Evolutionary conservation across 2,113 vertebrate genomes (phyloP).

Genomic region (Cardinalis cardinalis): DNA sequence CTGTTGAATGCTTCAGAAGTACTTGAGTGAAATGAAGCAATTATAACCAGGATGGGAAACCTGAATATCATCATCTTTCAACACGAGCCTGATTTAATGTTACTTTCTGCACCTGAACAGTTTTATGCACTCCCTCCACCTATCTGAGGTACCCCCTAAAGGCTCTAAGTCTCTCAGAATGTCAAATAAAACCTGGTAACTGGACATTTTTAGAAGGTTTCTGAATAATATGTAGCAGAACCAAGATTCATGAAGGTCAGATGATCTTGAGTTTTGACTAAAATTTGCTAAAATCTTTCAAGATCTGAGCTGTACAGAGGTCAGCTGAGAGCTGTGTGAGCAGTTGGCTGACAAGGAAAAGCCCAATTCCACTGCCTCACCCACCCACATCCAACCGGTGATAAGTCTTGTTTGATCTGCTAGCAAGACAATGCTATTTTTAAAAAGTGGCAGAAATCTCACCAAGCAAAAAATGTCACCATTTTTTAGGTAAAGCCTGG

Average conservation of each 20-base stretch:
- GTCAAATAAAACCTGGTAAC: background rate
- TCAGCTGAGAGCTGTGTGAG: background rate
- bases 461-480: fast-evolving
- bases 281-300: background rate
- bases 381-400: background rate
- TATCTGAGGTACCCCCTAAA: background rate
- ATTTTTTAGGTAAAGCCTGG: background rate
- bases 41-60: background rate
- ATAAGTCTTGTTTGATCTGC: background rate
- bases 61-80: background rate
- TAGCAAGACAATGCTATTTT: background rate
- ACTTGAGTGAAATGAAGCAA: background rate
- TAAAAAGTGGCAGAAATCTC: background rate
- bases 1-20: background rate
- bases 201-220: background rate
- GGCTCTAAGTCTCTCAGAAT: background rate
- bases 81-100: background rate
- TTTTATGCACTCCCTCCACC: background rate
- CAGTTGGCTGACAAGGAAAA: background rate
- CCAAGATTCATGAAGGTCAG: background rate
- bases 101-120: background rate
- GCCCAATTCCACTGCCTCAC: background rate
- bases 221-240: background rate
- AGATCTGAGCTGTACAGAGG: background rate
- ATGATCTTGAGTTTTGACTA: background rate